Evolutionary conservation across 2,113 vertebrate genomes (phyloP), one percentile per base, ranked within the genome.

Genomic region (Charina bottae): DNA sequence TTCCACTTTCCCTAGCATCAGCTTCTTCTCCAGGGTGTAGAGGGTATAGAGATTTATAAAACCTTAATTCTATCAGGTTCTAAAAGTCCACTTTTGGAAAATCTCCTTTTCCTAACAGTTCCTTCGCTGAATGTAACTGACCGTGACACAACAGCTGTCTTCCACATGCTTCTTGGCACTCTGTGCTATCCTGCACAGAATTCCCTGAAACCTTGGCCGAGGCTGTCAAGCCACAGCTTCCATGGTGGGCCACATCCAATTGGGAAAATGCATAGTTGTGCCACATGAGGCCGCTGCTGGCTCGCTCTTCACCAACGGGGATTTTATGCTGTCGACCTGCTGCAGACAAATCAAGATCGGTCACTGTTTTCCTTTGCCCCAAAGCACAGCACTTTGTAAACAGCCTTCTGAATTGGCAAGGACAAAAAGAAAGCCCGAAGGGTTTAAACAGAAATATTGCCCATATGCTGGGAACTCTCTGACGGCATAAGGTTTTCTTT

Each of bases 281-380:
- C 96, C 97, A 93, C 94, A 87, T 2, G 97, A 94, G 95, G 96
- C 96, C 95, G 92, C 94, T 2, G 15, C 83, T 68, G 42, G 54
- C 93, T 89, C n/a, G 0, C 62, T 2, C 60, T 60, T 94, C 59
- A 0, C 59, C 54, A 92, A 83, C 91, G 83, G 24, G 3, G 5
- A n/a, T 58, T 28, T 10, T 19, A 60, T 92, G 46, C 24, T 0
- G 11, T 19, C 0, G 11, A 26, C 78, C 91, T n/a, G 68, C 86
- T 91, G 58, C 92, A 83, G 91, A 23, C 64, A 94, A 91, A n/a
- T 78, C 58, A 78, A 24, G 78, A 58, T 83, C 90, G 72, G 37
- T 94, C 17, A 0, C 12, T 88, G 56, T 92, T 86, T 96, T 0
- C 0, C 89, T 90, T 2, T 53, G 78, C 89, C 85, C 19, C 8